phyloP scores from a whole-genome alignment of 2,113 vertebrate genomes.

The Labeo catla region DNA sequence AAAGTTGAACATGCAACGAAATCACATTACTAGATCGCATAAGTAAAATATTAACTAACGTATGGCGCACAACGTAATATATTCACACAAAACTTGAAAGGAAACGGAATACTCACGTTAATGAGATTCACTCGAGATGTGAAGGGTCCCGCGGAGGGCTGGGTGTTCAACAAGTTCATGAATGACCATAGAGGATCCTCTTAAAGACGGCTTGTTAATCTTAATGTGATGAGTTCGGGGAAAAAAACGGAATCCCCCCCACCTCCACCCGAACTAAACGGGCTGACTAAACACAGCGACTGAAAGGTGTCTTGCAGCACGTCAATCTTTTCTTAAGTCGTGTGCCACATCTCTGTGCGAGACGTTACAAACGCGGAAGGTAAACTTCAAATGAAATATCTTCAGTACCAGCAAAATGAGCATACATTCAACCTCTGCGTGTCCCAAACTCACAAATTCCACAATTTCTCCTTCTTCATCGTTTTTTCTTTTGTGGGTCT shows the following conservation, averaged over 20 bases:
- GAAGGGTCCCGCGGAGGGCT: constrained; percentile 49
- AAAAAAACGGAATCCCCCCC: constrained; percentile 30
- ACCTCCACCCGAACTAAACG: constrained; percentile 55
- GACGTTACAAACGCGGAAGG: constrained; percentile 55
- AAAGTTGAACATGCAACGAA: constrained; percentile 16
- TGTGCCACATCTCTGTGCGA: constrained; percentile 65
- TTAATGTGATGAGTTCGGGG: constrained; percentile 61
- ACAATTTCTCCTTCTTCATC: constrained; percentile 37
- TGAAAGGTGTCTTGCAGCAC: constrained; percentile 59
- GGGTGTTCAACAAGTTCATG: constrained; percentile 78
- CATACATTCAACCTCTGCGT: constrained; percentile 56
- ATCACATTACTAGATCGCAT: background rate
- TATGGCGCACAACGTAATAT: background rate
- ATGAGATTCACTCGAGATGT: constrained; percentile 36
- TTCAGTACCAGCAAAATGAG: constrained; percentile 64
- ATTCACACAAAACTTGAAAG: background rate
- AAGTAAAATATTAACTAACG: background rate
- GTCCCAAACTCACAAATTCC: constrained; percentile 68
- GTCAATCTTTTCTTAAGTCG: constrained; percentile 69
- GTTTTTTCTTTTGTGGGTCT: constrained; percentile 6
- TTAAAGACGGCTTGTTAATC: constrained; percentile 68
- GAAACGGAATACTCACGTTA: constrained; percentile 68
- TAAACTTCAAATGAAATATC: constrained; percentile 66
- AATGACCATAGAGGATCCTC: constrained; percentile 65
- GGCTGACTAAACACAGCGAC: constrained; percentile 51